Evolutionary conservation across 2,797 vertebrate genomes (phyloP).

Genomic region (Semotilus atromaculatus): DNA sequence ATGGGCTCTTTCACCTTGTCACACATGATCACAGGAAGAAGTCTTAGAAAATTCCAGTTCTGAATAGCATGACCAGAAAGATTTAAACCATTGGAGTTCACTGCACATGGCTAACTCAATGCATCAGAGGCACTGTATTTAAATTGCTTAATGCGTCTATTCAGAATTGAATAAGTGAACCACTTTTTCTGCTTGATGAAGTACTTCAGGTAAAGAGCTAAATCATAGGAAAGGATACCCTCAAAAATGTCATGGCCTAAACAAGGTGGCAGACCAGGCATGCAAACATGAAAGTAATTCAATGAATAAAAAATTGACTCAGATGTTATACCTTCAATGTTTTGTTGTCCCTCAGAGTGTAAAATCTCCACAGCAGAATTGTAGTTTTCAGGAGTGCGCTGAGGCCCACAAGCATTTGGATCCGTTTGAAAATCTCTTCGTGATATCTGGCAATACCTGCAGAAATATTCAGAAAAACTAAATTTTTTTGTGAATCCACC

Average conservation of each 20-base stretch:
- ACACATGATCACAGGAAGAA: neutral
- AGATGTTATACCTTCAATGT: neutral
- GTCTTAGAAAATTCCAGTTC: slow-evolving; percentile 2
- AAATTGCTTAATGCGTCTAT: slow-evolving; percentile 26
- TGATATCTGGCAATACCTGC: slow-evolving; percentile 22
- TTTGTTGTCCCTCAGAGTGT: neutral
- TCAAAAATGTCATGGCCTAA: slow-evolving; percentile 48
- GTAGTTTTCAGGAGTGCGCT: slow-evolving; percentile 16
- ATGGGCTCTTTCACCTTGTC: neutral
- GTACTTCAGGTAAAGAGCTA: slow-evolving; percentile 44
- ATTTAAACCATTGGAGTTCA: neutral
- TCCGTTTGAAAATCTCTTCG: slow-evolving; percentile 13
- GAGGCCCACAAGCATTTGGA: neutral
- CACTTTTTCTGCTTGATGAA: slow-evolving; percentile 36
- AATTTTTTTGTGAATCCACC: slow-evolving; percentile 17
- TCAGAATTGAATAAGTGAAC: slow-evolving; percentile 39
- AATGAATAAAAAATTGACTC: slow-evolving; percentile 32
- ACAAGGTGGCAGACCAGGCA: slow-evolving; percentile 35
- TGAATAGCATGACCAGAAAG: slow-evolving; percentile 7
- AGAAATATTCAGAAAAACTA: slow-evolving; percentile 31
- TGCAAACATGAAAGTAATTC: neutral
- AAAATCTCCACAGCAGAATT: neutral
- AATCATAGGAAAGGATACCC: slow-evolving; percentile 45
- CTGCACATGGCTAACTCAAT: neutral
- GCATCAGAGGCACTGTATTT: slow-evolving; percentile 16